phyloP scores from a whole-genome alignment of 2,888 invertebrate genomes.

The Odontothrips loti region DNA sequence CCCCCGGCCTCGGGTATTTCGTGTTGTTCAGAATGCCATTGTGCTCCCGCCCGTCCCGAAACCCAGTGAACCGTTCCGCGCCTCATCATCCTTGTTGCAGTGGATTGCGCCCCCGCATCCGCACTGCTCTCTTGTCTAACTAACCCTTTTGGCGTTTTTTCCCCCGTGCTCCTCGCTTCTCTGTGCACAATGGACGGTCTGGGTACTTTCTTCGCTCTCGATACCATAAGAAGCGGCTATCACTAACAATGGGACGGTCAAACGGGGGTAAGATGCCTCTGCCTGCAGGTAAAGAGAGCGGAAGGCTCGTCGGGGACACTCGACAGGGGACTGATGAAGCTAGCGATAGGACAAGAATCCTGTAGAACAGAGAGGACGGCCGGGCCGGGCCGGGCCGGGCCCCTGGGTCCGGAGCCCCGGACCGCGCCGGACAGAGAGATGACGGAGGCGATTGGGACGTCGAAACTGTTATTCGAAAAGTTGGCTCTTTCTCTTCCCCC shows the following conservation, averaged over 20 bases:
- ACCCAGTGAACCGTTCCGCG: neutral
- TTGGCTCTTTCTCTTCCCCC: neutral
- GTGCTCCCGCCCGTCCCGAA: too few relatives aligned
- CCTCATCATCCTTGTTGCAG: neutral
- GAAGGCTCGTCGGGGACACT: conserved; percentile 1
- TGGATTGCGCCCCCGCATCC: too few relatives aligned
- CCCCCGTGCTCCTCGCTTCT: neutral
- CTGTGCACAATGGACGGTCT: neutral
- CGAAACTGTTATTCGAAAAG: conserved; percentile 15
- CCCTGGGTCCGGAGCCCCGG: neutral
- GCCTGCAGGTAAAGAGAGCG: neutral
- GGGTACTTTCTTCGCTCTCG: conserved; percentile 11
- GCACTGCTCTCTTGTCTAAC: neutral
- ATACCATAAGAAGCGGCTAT: conserved; percentile 14
- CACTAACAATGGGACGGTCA: conserved; percentile 8
- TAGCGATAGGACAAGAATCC: conserved; percentile 5
- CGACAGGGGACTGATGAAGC: conserved; percentile 11
- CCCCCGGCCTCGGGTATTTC: neutral
- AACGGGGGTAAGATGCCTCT: conserved; percentile 7
- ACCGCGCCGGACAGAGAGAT: neutral
- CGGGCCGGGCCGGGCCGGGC: neutral
- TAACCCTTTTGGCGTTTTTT: conserved; percentile 9
- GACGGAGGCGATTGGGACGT: conserved; percentile 9
- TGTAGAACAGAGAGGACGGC: neutral
- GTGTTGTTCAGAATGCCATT: too few relatives aligned